Conservation (phyloP, 2,797 vertebrate genomes). For the Pipistrellus nathusii region DNA sequence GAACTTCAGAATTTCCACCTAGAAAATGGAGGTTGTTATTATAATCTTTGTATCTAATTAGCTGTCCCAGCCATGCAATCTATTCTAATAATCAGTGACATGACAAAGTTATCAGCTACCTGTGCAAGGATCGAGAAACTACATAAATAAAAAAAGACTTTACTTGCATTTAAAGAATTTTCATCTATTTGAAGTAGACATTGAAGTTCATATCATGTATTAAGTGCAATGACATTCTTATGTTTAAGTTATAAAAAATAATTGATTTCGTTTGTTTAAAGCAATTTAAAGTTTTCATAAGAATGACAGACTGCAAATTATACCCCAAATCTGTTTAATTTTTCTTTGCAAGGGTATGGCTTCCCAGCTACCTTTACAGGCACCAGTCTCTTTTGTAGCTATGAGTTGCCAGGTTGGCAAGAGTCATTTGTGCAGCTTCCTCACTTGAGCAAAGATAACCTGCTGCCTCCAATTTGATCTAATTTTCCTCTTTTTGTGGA, state of each 20-base stretch:
- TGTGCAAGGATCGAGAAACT: neutral
- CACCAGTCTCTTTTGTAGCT: neutral
- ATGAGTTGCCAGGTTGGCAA: neutral
- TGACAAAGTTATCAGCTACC: neutral
- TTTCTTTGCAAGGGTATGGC: neutral
- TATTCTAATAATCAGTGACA: neutral
- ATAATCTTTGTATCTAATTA: constrained; percentile 35
- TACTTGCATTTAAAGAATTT: neutral
- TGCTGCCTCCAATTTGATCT: neutral
- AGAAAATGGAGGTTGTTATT: neutral
- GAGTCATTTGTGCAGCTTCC: neutral
- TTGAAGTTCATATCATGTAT: neutral
- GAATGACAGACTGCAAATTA: neutral
- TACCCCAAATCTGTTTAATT: neutral
- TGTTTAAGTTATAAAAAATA: neutral
- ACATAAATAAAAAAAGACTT: neutral
- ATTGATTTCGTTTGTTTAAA: neutral
- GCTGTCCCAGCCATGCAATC: neutral
- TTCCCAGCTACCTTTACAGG: neutral
- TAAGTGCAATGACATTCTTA: neutral
- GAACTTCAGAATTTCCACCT: neutral
- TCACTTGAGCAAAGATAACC: neutral
- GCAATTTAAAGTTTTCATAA: neutral
- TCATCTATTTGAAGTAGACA: neutral
- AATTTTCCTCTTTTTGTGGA: neutral